Percentiles rank a stretch among this genome's conserved stretches.
Conservation (phyloP, 1,140 invertebrate species). For the Drosophila pachea region DNA sequence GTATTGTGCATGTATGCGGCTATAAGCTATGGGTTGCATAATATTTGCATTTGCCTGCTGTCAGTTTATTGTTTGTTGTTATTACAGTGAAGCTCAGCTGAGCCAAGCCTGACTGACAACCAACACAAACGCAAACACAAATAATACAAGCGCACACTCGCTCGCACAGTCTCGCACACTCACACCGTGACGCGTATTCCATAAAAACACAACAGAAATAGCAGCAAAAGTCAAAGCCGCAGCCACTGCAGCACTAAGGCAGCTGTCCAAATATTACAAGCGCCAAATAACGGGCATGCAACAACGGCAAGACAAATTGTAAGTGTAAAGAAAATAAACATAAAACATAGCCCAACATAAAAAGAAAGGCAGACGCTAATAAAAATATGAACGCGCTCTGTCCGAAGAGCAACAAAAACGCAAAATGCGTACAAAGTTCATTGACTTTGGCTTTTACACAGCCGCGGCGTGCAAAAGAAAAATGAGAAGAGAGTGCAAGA, state of each 20-base stretch:
- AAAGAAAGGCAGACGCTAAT: slow-evolving; percentile 50
- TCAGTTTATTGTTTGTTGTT: slow-evolving; percentile 22
- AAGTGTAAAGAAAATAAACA: slow-evolving; percentile 65
- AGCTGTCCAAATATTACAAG: slow-evolving; percentile 69
- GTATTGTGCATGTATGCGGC: slow-evolving; percentile 6
- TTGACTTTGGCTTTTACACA: slow-evolving; percentile 70
- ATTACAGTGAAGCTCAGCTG: slow-evolving; percentile 30
- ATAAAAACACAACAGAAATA: slow-evolving; percentile 15
- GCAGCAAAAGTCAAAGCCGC: background rate
- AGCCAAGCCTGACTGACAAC: slow-evolving; percentile 22
- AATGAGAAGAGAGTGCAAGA: background rate
- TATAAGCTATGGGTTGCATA: slow-evolving; percentile 34
- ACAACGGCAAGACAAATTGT: slow-evolving; percentile 31
- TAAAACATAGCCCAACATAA: slow-evolving; percentile 50
- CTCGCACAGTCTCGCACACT: background rate
- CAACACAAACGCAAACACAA: slow-evolving; percentile 9
- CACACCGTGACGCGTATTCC: background rate
- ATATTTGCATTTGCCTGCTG: slow-evolving; percentile 18
- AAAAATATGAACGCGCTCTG: slow-evolving; percentile 45
- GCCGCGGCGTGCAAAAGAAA: slow-evolving; percentile 21
- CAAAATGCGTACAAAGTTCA: slow-evolving; percentile 75
- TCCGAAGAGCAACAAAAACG: slow-evolving; percentile 37
- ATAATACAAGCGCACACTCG: background rate
- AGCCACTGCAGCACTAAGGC: slow-evolving; percentile 18
- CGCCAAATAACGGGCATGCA: slow-evolving; percentile 45